These are phyloP conservation scores for Schrankia costaestrigalis DNA, from an alignment of 2,888 invertebrate species.

Conservation along the genomic window DNA sequence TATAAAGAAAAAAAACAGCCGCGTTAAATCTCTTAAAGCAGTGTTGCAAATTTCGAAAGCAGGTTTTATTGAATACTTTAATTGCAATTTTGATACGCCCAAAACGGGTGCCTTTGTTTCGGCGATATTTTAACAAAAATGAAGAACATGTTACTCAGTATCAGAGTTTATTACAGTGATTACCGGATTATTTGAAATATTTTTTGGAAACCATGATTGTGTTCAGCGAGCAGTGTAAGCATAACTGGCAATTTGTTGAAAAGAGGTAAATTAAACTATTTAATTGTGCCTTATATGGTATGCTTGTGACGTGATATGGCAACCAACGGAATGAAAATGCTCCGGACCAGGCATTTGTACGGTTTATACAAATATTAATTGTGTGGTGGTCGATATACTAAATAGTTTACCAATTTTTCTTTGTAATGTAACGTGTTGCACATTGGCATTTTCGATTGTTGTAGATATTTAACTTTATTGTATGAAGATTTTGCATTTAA, in stretches of 20 bases:
- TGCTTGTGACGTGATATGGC: no score
- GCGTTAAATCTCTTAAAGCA: constrained; percentile 21
- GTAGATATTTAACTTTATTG: no score
- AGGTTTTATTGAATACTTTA: constrained; percentile 50
- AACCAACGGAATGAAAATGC: no score
- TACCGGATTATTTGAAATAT: constrained; percentile 18
- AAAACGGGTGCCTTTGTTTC: constrained; percentile 36
- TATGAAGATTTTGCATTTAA: no score
- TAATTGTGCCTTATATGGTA: no score
- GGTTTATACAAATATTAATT: no score
- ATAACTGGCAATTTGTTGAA: constrained; percentile 4
- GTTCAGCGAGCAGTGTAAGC: background rate
- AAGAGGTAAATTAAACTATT: no score
- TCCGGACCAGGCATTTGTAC: no score
- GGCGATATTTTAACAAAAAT: constrained; percentile 39
- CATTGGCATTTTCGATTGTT: no score
- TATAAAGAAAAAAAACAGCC: constrained; percentile 37
- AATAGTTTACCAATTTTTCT: no score
- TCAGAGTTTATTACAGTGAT: constrained; percentile 31
- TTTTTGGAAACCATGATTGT: constrained; percentile 5
- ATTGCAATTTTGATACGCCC: constrained; percentile 44
- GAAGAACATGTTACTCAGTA: constrained; percentile 21
- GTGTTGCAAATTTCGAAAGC: constrained; percentile 31
- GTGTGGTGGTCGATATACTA: no score
- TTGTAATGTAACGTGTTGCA: no score